Conservation (phyloP, 1,140 invertebrate species). For the Leptestheria dahalacensis region DNA sequence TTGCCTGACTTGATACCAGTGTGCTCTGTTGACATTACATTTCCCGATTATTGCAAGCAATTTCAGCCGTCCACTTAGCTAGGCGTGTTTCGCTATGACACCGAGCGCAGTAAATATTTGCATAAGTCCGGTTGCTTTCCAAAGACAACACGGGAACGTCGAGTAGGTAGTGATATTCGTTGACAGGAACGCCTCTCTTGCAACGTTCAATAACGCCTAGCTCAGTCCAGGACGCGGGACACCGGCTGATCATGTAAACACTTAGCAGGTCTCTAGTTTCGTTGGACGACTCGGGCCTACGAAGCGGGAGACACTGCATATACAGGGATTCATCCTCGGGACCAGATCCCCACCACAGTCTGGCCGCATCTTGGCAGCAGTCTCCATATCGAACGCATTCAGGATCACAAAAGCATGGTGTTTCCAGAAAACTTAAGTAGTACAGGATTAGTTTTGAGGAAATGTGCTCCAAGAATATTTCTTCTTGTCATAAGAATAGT, state of each 20-base stretch:
- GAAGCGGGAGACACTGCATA: background rate
- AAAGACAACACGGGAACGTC: constrained; percentile 14
- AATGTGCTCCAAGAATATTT: background rate
- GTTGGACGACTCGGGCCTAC: background rate
- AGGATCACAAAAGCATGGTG: constrained; percentile 10
- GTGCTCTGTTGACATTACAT: background rate
- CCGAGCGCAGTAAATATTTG: constrained; percentile 25
- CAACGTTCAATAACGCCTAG: background rate
- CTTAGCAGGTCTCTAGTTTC: background rate
- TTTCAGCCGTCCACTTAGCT: constrained; percentile 12
- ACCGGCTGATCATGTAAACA: constrained; percentile 11
- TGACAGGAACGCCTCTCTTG: background rate
- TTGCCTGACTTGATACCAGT: too few species aligned
- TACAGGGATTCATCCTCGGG: background rate
- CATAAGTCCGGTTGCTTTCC: constrained; percentile 18
- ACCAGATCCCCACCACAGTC: constrained; percentile 1
- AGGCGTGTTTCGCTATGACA: constrained; percentile 21
- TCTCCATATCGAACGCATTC: constrained; percentile 15
- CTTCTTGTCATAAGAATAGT: background rate
- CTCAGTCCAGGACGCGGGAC: background rate
- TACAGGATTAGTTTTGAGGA: background rate
- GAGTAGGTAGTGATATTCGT: constrained; percentile 9
- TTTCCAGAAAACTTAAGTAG: background rate
- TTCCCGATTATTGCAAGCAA: background rate
- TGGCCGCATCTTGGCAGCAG: constrained; percentile 15